Base-by-base conservation (phyloP, 2,113 vertebrate species). In the Bos indicus region DNA sequence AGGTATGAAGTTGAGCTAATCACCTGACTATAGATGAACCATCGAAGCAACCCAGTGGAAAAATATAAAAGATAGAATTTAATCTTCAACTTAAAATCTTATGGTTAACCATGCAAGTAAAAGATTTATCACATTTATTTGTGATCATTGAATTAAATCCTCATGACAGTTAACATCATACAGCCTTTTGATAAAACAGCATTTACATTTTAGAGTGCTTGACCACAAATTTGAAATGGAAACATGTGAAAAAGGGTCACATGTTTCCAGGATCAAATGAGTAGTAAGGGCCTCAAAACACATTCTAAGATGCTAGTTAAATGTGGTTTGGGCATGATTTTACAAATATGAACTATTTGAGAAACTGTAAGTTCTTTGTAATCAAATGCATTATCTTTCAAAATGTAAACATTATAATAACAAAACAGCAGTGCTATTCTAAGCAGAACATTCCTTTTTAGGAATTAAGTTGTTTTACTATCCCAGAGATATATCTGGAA, bases 91-190 rank as follows among this genome's bases (percentile, higher is more conserved):
- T 97, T 97, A 98, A 98, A 98, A 90, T 80, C 48, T 96, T 85
- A 96, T 59, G 96, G 97, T 94, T 98, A 99, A 96, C 94, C 97
- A 98, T 57, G 90, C 85, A 98, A 98, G 93, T 87, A 97, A 98
- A 97, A 98, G 94, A 97, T 95, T 98, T 96, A 98, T 94, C 54
- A 33, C 98, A 98, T 97, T 98, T 96, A 96, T 96, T 57, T 10
- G 88, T 93, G 94, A 97, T 97, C 67, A 97, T 3, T 98, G 80
- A 30, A 95, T 98, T 98, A 97, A 97, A 95, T 90, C 78, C 92
- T 92, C 59, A 94, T 96, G 88, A 96, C 40, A 96, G 94, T 97
- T 97, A 98, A 86, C 19, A 97, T 33, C 89, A 54, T 0, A 0
- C 87, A 60, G 95, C 52, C 62, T 96, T 96, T 97, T 94, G 84